Evolutionary conservation across 2,797 vertebrate genomes (phyloP).

Genomic region (Muscicapa striata): DNA sequence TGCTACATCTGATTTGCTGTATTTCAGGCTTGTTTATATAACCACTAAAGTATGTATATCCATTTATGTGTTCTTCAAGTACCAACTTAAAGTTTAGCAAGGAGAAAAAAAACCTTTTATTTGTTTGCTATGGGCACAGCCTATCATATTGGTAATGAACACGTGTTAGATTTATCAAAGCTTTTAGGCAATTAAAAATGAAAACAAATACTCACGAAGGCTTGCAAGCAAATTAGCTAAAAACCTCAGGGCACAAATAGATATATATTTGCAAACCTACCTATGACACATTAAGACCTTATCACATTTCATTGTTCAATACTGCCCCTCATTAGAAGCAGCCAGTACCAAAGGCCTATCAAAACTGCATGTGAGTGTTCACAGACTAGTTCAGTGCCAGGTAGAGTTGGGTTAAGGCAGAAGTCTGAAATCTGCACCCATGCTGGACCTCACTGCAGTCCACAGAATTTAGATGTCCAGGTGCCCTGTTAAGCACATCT

Average conservation of each 20-base stretch:
- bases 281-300: not conserved
- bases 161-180: not conserved
- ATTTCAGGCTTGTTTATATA: not conserved
- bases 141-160: not conserved
- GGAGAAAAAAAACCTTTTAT: not conserved
- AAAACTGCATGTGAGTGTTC: not conserved
- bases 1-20: not conserved
- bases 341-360: not conserved
- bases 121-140: not conserved
- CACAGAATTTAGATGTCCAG: not conserved
- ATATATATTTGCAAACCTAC: not conserved
- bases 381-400: not conserved
- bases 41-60: not conserved
- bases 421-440: not conserved
- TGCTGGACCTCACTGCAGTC: not conserved
- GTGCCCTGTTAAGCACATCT: not conserved
- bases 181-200: not conserved
- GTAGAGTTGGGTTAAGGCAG: not conserved
- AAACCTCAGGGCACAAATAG: not conserved
- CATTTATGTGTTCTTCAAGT: not conserved
- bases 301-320: not conserved
- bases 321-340: not conserved
- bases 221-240: not conserved
- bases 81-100: not conserved
- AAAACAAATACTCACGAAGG: not conserved